A percentile compares a stretch with the other conserved stretches of the same genome.
Conservation (phyloP, 1,140 invertebrate species). For the Drosophila kurseongensis region DNA sequence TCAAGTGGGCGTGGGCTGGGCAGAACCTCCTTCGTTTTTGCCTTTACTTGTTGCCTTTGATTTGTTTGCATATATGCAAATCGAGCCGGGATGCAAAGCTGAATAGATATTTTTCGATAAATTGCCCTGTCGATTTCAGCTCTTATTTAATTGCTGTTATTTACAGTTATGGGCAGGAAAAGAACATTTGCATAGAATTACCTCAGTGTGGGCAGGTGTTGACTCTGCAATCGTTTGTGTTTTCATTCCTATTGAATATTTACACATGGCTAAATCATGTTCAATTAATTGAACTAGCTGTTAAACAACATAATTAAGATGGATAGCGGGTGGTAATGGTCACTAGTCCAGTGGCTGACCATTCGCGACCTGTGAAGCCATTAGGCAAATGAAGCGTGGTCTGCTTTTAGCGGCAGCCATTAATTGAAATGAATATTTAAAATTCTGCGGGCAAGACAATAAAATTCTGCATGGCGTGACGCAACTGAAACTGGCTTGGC, state of each 20-base stretch:
- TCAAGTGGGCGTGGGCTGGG: slow-evolving; percentile 32
- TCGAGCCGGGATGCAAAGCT: slow-evolving; percentile 17
- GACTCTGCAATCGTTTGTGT: slow-evolving; percentile 29
- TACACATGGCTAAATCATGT: slow-evolving; percentile 67
- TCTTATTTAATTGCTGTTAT: slow-evolving; percentile 48
- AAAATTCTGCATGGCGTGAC: slow-evolving; percentile 46
- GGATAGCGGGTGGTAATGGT: slow-evolving; percentile 34
- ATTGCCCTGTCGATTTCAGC: slow-evolving; percentile 41
- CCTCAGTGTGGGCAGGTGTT: slow-evolving; percentile 23
- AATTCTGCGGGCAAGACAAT: slow-evolving; percentile 50
- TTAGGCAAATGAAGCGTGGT: slow-evolving; percentile 68
- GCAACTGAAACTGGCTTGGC: slow-evolving; percentile 30
- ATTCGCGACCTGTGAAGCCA: slow-evolving; percentile 35
- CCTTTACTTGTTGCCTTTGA: slow-evolving; percentile 32
- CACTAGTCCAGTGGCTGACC: slow-evolving; percentile 1
- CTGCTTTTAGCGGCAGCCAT: slow-evolving; percentile 42
- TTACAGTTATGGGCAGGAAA: slow-evolving; percentile 24
- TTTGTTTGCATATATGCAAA: slow-evolving; percentile 39
- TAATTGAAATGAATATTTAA: slow-evolving; percentile 69
- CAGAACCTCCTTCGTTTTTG: slow-evolving; percentile 31
- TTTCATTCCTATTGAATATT: slow-evolving; percentile 24
- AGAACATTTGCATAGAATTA: slow-evolving; percentile 19
- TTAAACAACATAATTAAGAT: slow-evolving; percentile 80
- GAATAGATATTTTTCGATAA: slow-evolving; percentile 43
- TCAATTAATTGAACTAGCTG: slow-evolving; percentile 72